Conservation (phyloP, 92 coral and sea anemone species). For the Phenganax marumi region DNA sequence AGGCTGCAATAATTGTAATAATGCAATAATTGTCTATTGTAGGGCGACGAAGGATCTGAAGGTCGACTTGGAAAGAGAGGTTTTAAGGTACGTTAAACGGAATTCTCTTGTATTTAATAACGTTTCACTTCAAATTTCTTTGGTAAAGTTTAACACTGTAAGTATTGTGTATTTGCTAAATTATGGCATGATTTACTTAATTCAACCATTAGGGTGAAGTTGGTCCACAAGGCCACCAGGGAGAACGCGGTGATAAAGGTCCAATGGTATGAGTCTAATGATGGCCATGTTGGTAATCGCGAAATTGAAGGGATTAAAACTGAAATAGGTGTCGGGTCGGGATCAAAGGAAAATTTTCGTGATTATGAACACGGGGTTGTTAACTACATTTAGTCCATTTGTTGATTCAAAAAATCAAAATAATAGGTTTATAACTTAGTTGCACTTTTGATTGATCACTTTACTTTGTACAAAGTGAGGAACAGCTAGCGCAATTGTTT, state of each 20-base stretch:
- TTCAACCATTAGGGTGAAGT: conserved; percentile 1
- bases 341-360: too few relatives aligned
- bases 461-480: too few relatives aligned
- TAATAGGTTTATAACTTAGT: too few relatives aligned
- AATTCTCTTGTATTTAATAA: too few relatives aligned
- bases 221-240: conserved; percentile 20
- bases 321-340: neutral
- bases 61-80: conserved; percentile 25
- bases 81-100: neutral
- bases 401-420: too few relatives aligned
- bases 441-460: too few relatives aligned
- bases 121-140: too few relatives aligned
- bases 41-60: conserved; percentile 27
- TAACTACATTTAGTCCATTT: too few relatives aligned
- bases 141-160: neutral
- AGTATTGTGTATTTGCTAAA: neutral
- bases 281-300: neutral
- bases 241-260: conserved; percentile 35
- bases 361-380: too few relatives aligned
- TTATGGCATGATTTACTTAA: too few relatives aligned
- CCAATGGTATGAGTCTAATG: conserved; percentile 1
- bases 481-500: neutral
- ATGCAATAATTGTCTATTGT: neutral
- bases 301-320: neutral
- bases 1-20: too few relatives aligned